Evolutionary conservation across 2,797 vertebrate genomes (phyloP).

Genomic region (Cossypha heuglini): DNA sequence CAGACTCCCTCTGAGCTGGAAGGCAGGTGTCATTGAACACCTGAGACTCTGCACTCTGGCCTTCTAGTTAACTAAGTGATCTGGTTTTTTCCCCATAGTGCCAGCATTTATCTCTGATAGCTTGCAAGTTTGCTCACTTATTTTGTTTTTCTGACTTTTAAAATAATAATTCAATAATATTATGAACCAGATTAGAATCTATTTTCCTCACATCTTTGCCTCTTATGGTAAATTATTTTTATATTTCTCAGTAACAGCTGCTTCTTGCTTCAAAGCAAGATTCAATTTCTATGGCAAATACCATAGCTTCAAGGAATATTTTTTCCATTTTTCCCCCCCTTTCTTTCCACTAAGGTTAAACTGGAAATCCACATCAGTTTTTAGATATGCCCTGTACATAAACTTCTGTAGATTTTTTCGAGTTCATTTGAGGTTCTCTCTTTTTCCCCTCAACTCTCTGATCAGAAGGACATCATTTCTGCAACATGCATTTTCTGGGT

Average conservation of each 20-base stretch:
- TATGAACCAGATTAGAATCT: neutral
- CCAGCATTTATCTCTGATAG: neutral
- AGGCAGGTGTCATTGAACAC: neutral
- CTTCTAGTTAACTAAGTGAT: neutral
- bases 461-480: neutral
- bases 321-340: neutral
- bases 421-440: neutral
- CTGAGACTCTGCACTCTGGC: neutral
- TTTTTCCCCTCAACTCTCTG: neutral
- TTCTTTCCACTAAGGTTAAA: neutral
- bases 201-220: neutral
- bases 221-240: constrained; percentile 3
- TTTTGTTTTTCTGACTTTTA: neutral
- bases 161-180: neutral
- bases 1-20: neutral
- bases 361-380: neutral
- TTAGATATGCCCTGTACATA: neutral
- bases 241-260: neutral
- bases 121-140: neutral
- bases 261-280: neutral
- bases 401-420: neutral
- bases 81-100: neutral
- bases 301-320: neutral
- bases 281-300: constrained; percentile 8
- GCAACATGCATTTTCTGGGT: neutral